Conservation (phyloP, 2,888 invertebrate species). For the Pollenia angustigena region DNA sequence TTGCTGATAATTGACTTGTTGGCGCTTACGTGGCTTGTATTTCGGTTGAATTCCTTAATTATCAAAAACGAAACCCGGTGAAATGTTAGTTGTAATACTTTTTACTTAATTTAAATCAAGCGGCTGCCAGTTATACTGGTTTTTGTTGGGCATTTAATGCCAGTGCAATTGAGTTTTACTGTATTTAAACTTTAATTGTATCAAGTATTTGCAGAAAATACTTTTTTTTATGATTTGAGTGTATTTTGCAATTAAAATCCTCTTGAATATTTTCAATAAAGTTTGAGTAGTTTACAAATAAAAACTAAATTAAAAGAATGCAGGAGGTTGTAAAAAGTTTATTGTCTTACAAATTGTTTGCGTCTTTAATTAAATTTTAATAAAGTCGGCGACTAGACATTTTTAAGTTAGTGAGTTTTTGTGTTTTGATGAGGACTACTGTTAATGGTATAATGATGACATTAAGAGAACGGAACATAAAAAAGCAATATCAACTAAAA, state of each 20-base stretch:
- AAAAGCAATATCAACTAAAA: no score
- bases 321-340: not conserved
- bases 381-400: not conserved
- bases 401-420: not conserved
- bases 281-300: not conserved
- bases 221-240: slow-evolving; percentile 35
- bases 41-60: no score
- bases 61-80: no score
- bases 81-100: no score
- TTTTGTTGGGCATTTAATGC: not conserved
- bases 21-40: no score
- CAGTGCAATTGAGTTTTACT: no score
- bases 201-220: not conserved
- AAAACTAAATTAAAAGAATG: no score
- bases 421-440: not conserved
- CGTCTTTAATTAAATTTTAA: not conserved
- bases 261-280: not conserved
- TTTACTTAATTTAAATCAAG: slow-evolving; percentile 35
- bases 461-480: not conserved
- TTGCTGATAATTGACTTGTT: no score
- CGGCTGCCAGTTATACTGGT: slow-evolving; percentile 29
- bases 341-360: not conserved
- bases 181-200: not conserved
- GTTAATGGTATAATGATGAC: not conserved
- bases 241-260: slow-evolving; percentile 5